Percentiles rank a stretch among this genome's conserved stretches.
phyloP scores from a whole-genome alignment of 2,888 invertebrate genomes.

The Aspidiotus destructor region DNA sequence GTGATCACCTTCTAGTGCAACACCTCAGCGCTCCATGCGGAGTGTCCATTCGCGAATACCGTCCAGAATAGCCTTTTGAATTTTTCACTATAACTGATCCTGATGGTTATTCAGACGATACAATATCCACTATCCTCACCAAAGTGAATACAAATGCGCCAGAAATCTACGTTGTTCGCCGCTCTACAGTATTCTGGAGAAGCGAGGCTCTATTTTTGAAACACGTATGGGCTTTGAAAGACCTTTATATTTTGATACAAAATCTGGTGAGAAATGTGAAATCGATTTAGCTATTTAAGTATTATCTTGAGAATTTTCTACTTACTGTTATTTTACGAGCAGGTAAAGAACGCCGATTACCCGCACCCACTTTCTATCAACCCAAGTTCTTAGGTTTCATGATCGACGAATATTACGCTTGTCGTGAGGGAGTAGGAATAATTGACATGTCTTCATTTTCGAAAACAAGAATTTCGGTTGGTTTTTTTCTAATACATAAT shows the following conservation, averaged over 20 bases:
- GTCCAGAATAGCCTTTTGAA: background rate
- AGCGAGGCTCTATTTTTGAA: constrained; percentile 56
- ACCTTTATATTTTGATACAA: constrained; percentile 56
- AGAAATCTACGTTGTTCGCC: constrained; percentile 56
- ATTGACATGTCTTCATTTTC: constrained; percentile 71
- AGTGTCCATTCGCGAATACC: too few relatives aligned
- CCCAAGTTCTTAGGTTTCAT: constrained; percentile 60
- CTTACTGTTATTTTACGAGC: constrained; percentile 2
- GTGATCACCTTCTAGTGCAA: too few relatives aligned
- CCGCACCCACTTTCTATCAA: constrained; percentile 55
- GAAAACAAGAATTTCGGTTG: constrained; percentile 61
- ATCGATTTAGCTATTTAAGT: background rate
- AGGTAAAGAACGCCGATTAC: constrained; percentile 39
- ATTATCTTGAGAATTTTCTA: background rate
- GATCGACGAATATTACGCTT: constrained; percentile 60
- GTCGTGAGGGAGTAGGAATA: constrained; percentile 63
- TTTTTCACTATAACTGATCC: too few relatives aligned
- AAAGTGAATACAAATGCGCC: constrained; percentile 53
- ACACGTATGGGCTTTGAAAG: constrained; percentile 62
- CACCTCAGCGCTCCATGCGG: too few relatives aligned
- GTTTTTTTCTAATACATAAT: constrained; percentile 33
- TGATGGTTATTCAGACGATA: constrained; percentile 44
- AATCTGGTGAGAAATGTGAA: constrained; percentile 43
- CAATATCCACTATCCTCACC: constrained; percentile 49
- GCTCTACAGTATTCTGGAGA: constrained; percentile 55